Evolutionary conservation across 2,797 vertebrate species (phyloP).

Genomic region (Loriculus beryllinus): DNA sequence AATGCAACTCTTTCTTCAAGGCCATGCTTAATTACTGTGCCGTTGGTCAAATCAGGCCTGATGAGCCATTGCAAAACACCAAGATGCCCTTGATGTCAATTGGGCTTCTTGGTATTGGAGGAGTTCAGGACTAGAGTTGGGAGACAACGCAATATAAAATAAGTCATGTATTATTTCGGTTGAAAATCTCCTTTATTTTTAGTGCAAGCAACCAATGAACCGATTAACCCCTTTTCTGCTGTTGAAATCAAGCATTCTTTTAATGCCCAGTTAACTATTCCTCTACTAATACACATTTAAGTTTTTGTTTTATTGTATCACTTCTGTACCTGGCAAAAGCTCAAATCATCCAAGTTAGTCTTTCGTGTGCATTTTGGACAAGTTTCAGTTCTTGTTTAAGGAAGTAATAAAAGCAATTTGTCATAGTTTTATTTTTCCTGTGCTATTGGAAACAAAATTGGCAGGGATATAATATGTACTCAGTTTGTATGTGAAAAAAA

Average conservation of each 20-base stretch:
- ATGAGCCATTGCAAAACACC: background rate
- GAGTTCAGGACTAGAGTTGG: background rate
- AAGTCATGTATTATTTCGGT: background rate
- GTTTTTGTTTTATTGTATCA: conserved; percentile 20
- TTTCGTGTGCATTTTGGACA: conserved; percentile 56
- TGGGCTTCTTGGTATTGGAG: background rate
- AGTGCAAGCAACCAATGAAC: background rate
- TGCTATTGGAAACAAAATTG: conserved; percentile 48
- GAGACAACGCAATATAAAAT: background rate
- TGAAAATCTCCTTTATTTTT: conserved; percentile 35
- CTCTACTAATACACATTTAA: conserved; percentile 5
- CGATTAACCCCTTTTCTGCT: background rate
- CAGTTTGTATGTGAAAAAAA: conserved; percentile 9
- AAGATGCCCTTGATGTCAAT: background rate
- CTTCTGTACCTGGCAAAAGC: conserved; percentile 25
- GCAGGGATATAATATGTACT: conserved; percentile 17
- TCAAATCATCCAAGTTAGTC: conserved; percentile 35
- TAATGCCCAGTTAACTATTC: conserved; percentile 24
- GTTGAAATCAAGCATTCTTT: conserved; percentile 32
- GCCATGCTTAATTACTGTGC: background rate
- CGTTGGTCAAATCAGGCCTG: background rate
- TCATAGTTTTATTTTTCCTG: conserved; percentile 37
- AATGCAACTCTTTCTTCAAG: background rate
- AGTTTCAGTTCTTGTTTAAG: conserved; percentile 63
- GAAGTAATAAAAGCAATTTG: conserved; percentile 63